phyloP scores from a whole-genome alignment of 2,797 vertebrate genomes.

The Pseudomugil tenellus region DNA sequence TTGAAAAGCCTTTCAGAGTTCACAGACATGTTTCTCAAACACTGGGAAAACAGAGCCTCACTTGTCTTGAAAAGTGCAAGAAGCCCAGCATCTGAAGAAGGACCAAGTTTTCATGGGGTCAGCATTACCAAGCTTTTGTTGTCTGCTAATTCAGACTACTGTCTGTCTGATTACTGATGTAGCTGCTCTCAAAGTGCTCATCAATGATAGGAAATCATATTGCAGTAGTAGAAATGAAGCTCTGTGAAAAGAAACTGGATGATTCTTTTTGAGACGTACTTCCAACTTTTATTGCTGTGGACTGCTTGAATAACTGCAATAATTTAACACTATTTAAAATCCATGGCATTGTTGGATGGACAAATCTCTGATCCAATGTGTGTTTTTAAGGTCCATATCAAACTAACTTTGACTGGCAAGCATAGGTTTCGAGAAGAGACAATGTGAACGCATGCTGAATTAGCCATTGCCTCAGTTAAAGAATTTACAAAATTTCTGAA shows the following conservation, averaged over 20 bases:
- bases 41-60: neutral
- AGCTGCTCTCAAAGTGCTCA: neutral
- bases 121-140: neutral
- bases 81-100: neutral
- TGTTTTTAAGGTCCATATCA: too few species aligned
- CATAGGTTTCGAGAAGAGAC: too few species aligned
- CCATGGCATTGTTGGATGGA: too few species aligned
- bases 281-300: neutral
- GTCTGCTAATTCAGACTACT: neutral
- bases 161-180: neutral
- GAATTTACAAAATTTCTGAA: too few species aligned
- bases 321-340: too few species aligned
- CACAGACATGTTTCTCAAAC: neutral
- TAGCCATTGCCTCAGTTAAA: too few species aligned
- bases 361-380: too few species aligned
- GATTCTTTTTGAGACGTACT: neutral
- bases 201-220: too few species aligned
- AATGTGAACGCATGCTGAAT: too few species aligned
- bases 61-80: neutral
- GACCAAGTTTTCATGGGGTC: too few species aligned
- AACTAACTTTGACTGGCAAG: too few species aligned
- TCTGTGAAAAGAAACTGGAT: neutral
- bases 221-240: neutral
- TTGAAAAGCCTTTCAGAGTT: neutral
- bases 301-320: too few species aligned